Base-by-base conservation (phyloP, 2,797 vertebrate genomes). In the Carduelis carduelis region DNA sequence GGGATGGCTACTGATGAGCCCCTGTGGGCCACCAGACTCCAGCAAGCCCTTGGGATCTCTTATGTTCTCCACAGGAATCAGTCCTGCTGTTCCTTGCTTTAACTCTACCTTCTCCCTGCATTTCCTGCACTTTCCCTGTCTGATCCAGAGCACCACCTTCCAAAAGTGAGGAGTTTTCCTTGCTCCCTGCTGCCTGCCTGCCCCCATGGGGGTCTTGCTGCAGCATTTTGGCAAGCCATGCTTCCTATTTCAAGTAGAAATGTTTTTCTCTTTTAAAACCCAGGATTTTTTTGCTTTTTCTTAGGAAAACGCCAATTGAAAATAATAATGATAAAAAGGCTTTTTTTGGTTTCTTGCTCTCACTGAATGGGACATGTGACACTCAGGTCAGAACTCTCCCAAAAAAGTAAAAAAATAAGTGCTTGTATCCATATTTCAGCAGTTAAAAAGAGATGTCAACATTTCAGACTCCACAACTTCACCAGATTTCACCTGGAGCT, bases 151-250 rank as follows among this genome's bases (percentile, higher is more conserved):
- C 57, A 18, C 4, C 9, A 32, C 4, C 32, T 10, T 8, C 46
- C 3, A 1, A 59, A 59, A 69, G 27, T 14, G 34, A 47, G n/a
- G 23, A 2, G 3, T 12, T 64, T 30, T 24, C 35, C 22, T 63
- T 28, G 2, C 12, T 82, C 44, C 44, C 11, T 17, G 5, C 18
- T 35, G 49, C 53, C 44, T 68, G 15, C 26, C 41, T 6, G 3
- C 10, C 37, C 46, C 34, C 2, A 0, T 0, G 0, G 19, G 13
- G 19, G 4, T 47, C 66, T 77, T 17, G 22, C n/a, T 34, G 27
- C 9, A 66, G 34, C 24, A 17, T 66, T 50, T 52, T 52, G 43
- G 35, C 8, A 37, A 41, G 17, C 13, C 27, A 72, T 0, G 0
- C 17, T 71, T 77, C 22, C 11, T 50, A 9, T 71, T 88, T 50